Conservation (phyloP, 2,888 invertebrate species). For the Hyposoter dolosus region DNA sequence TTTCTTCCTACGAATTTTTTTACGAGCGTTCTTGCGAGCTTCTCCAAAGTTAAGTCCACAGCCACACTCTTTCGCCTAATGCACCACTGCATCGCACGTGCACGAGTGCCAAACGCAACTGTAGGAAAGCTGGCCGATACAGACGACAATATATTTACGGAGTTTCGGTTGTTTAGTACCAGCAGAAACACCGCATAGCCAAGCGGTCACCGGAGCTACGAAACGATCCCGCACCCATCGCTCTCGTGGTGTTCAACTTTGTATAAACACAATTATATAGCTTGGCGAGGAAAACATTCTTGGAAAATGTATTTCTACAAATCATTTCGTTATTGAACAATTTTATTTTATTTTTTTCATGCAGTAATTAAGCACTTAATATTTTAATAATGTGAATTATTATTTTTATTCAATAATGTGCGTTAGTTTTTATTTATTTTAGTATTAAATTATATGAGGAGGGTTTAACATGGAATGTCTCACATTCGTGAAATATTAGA, state of each 20-base stretch:
- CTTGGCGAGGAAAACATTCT: neutral
- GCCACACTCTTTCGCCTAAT: neutral
- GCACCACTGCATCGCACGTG: neutral
- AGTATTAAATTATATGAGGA: neutral
- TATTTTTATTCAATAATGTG: neutral
- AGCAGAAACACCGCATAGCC: neutral
- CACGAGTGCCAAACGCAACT: neutral
- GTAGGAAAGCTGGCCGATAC: neutral
- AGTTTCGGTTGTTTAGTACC: neutral
- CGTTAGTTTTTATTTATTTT: neutral
- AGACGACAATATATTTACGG: neutral
- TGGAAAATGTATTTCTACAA: neutral
- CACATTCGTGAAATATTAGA: conserved; percentile 3
- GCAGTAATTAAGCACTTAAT: neutral
- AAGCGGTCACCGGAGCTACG: too few species aligned
- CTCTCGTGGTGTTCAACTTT: neutral
- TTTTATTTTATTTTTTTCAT: neutral
- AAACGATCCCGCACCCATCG: neutral
- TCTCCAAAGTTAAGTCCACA: neutral
- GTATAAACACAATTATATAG: neutral
- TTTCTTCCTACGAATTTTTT: neutral
- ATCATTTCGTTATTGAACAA: neutral
- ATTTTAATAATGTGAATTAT: neutral
- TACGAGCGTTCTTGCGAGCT: neutral
- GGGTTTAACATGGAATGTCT: neutral